Evolutionary conservation across 2,888 invertebrate species (phyloP), one percentile per base, ranked within the genome.

Genomic region (Leptopilina myrica): DNA sequence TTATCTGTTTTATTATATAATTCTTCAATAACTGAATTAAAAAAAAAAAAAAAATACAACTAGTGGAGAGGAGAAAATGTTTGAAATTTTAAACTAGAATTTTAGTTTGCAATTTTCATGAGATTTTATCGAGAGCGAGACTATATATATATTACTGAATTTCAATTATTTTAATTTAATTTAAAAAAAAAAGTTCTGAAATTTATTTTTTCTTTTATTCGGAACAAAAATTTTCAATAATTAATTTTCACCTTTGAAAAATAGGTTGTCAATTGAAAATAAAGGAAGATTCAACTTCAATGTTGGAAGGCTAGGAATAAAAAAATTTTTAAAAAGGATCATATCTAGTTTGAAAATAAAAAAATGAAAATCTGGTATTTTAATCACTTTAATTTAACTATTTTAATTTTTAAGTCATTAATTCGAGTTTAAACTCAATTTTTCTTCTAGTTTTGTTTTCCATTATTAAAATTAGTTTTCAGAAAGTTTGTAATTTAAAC

Each of bases 1-100:
- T 67, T 43, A 20, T 20, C 20, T 12, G 49, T 67, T 67, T 20
- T 11, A 46, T 11, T 4, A 15, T 20, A 20, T 5, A n/a, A 2
- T 3, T 46, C 49, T 67, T 15, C 15, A 67, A 20, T 46, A 0
- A 12, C 49, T 49, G 6, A 49, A 43, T 2, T 1, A 8, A 1
- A 46, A 43, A 43, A 14, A 15, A 53, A 53, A 26, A 8, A 26
- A 69, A 69, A 49, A 2, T 49, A 20, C 3, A 43, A 43, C 43
- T 43, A 73, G 73, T 73, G 73, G 73, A 73, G 69, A 69, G 26
- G 69, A 49, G 15, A 26, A 0, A 49, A 49, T 53, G 49, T 69
- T 12, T 26, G 20, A 53, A 53, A 69, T 33, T 26, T 26, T 2
- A 33, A 33, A 33, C 3, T 33, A 73, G 56, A 14, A 33, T 56